Base-by-base conservation (phyloP, 2,113 vertebrate genomes). In the Poeciliopsis occidentalis region DNA sequence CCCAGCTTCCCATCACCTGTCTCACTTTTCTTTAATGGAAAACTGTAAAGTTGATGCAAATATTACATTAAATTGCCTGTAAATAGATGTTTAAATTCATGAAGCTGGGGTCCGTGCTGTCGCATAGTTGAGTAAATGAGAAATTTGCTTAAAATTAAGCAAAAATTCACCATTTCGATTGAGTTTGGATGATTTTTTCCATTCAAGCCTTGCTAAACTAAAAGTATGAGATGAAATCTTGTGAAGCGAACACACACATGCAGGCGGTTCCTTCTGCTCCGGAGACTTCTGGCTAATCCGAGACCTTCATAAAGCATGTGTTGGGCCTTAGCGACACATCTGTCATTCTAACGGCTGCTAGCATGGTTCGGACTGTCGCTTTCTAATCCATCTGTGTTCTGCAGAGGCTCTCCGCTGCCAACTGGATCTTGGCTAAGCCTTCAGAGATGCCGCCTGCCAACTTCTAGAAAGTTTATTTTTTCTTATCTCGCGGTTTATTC, bases 301-400 rank as follows among this genome's bases (percentile, higher is more conserved):
- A 70, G 88, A 89, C 90, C 87, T 91, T 79, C 85, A 83, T 79
- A 80, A 91, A 90, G 84, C 90, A 92, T 91, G 86, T 90, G 91
- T 80, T 79, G 78, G 88, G 87, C 87, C 80, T 91, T 63, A 90
- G 83, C 71, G 67, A 72, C 85, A 87, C 90, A 88, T 92, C 92
- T 89, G 90, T 87, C 91, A 82, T 81, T 83, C 90, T 90, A 84
- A 87, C 76, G 85, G 89, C 81, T 64, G 77, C 87, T 90, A 80
- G 73, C 82, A 65, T 64, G 75, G 83, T 80, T 85, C 86, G 90
- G 82, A 78, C 84, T 73, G 83, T 61, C 39, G 81, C 51, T 71
- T 83, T 78, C 85, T 93, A 89, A 93, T 91, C 91, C 92, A 89
- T 90, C 90, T 88, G 89, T 78, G 87, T 85, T 90, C 87, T 84